Evolutionary conservation across 1,140 invertebrate species (phyloP).

Genomic region (Atta colombica): DNA sequence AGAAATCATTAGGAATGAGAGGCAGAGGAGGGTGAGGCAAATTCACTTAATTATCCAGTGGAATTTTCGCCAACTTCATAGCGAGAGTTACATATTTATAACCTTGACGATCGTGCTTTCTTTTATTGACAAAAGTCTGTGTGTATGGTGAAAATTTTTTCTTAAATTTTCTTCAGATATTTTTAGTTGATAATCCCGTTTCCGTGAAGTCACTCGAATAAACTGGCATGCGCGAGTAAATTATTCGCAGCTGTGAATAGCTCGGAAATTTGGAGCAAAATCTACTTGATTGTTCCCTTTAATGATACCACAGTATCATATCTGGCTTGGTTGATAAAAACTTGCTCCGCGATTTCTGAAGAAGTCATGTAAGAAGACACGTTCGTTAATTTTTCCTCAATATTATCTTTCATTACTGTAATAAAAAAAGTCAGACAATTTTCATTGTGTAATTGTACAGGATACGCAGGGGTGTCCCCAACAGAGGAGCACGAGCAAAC

Average conservation of each 20-base stretch:
- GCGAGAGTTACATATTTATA: conserved; percentile 3
- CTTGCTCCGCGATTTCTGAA: neutral
- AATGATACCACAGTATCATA: too few relatives aligned
- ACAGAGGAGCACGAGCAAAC: conserved; percentile 73
- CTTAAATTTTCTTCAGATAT: too few relatives aligned
- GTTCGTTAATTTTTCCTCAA: neutral
- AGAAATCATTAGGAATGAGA: conserved; percentile 79
- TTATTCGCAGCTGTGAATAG: too few relatives aligned
- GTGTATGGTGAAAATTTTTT: neutral
- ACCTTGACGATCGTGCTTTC: conserved; percentile 14
- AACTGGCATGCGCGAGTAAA: neutral
- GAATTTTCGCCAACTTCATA: too few relatives aligned
- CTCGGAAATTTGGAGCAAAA: neutral
- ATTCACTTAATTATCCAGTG: neutral
- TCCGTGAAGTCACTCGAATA: neutral
- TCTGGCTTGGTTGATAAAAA: neutral
- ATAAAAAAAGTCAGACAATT: neutral
- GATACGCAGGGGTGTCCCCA: conserved; percentile 61
- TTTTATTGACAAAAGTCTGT: neutral
- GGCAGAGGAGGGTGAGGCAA: conserved; percentile 80
- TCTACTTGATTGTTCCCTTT: neutral
- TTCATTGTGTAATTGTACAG: conserved; percentile 40
- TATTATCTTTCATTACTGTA: neutral
- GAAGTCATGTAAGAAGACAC: neutral
- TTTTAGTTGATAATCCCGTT: neutral